Percentiles rank a stretch among this genome's conserved stretches.
Conservation (phyloP, 1,140 invertebrate species). For the Aphelenchoides fujianensis region DNA sequence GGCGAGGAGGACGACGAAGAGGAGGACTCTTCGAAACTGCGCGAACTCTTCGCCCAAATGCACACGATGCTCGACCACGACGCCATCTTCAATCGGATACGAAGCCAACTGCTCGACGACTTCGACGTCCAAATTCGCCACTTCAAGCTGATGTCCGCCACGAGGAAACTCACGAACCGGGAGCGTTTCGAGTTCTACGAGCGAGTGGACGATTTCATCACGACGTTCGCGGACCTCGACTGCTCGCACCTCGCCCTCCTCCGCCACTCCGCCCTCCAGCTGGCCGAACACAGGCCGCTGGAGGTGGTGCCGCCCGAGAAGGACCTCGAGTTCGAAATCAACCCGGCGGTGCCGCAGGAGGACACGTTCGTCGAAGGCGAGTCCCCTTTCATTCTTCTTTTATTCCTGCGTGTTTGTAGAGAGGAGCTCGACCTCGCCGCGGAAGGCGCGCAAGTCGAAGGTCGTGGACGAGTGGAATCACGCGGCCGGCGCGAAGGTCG, state of each 20-base stretch:
- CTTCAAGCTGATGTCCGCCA: neutral
- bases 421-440: neutral
- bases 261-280: conserved; percentile 7
- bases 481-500: neutral
- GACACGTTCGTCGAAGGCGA: neutral
- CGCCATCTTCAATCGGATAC: conserved; percentile 13
- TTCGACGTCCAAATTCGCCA: neutral
- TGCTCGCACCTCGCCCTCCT: conserved; percentile 11
- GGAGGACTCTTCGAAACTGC: neutral
- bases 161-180: neutral
- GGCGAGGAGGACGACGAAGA: neutral
- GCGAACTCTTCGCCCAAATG: neutral
- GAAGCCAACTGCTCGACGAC: conserved; percentile 3
- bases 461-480: neutral
- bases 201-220: conserved; percentile 17
- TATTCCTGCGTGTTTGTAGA: conserved; percentile 12
- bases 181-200: conserved; percentile 12
- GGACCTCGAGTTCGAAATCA: neutral
- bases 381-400: conserved; percentile 10
- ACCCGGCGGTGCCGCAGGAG: neutral
- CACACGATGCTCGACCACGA: neutral
- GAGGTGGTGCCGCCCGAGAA: neutral
- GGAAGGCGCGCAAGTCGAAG: neutral
- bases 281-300: conserved; percentile 10
- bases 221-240: neutral